A percentile compares a stretch with the other conserved stretches of the same genome.
Conservation (phyloP, 2,797 vertebrate genomes). For the Natrix natrix region DNA sequence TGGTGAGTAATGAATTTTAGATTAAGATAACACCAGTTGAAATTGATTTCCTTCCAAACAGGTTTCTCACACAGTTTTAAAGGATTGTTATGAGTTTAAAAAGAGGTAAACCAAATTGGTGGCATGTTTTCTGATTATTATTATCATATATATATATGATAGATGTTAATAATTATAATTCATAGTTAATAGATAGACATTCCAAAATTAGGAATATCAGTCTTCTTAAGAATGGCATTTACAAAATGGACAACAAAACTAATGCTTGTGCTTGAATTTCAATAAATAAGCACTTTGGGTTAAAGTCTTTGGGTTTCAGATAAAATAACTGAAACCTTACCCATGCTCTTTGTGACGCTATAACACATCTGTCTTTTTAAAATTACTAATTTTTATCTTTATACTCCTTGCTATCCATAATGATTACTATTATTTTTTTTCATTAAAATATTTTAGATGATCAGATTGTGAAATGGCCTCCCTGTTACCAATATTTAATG, state of each 20-base stretch:
- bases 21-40: not conserved
- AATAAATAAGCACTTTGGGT: not conserved
- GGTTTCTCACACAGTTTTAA: not conserved
- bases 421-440: not conserved
- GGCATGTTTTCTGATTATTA: no score
- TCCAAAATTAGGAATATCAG: not conserved
- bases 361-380: not conserved
- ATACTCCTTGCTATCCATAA: constrained; percentile 15
- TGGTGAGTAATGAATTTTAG: not conserved
- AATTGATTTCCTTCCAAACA: not conserved
- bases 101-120: not conserved
- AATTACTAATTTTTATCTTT: constrained; percentile 20
- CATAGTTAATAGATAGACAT: not conserved
- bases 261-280: not conserved
- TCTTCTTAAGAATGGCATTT: not conserved
- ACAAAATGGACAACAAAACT: not conserved
- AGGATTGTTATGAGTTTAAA: not conserved
- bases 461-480: not conserved
- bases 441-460: not conserved
- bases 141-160: not conserved
- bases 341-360: not conserved
- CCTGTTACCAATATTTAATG: constrained; percentile 46
- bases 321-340: not conserved
- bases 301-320: not conserved
- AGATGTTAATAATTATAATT: not conserved